Base-by-base conservation (phyloP, 2,888 invertebrate species). In the Eristalis tenax region DNA sequence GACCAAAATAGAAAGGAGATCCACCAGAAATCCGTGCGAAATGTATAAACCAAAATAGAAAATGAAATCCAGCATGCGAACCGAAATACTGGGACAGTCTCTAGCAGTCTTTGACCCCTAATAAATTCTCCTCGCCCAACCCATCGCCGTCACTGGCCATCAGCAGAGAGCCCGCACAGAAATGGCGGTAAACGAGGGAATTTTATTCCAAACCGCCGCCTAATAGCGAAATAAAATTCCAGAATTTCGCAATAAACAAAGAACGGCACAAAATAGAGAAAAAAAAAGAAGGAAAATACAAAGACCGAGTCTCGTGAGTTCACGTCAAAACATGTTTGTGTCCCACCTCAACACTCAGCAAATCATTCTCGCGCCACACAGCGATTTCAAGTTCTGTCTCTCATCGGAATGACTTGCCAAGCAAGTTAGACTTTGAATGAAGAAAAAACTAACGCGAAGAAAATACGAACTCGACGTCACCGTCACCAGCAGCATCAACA, bases 311-410 rank as follows among this genome's bases (percentile, higher is more conserved):
- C 68, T 69, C 81, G 50, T 75, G 75, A 64, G 69, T 73, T 73
- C 71, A 73, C 69, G 63, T 74, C 76, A 80, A 85, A 86, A 79
- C 86, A 79, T 83, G 86, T 86, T 83, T 82, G 38, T 61, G 77
- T 82, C 83, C 75, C 75, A 71, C 70, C 83, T 75, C 78, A 86
- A 79, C 75, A 50, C 83, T 75, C 74, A 65, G 65, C 61, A 86
- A 86, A 78, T 74, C 59, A 86, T 86, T 83, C 83, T 83, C 86
- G 82, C 78, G 86, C 86, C 78, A 82, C 78, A 78, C 71, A 59
- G 71, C 61, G 40, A 83, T 71, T 75, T 83, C 86, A 74, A 86
- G 86, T 86, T 85, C 71, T 85, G 43, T 76, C 63, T 63, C 56
- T 59, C 50, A 23, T 63, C 59, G 43, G 35, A 56, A 78, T 82